Evolutionary conservation across 2,113 vertebrate species (phyloP).

Genomic region (Perca schrenkii): DNA sequence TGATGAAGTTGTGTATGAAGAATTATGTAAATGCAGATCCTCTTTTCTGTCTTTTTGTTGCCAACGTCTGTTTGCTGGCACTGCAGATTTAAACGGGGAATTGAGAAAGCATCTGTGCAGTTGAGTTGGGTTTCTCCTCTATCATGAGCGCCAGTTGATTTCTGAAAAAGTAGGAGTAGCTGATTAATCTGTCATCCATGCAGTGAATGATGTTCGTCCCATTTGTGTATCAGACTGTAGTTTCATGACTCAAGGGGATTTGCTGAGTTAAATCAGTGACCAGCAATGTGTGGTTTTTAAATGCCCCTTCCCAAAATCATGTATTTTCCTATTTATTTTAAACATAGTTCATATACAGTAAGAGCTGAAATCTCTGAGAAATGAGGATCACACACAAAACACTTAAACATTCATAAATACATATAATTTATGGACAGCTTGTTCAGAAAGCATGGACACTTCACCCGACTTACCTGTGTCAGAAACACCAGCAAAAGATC

Average conservation of each 20-base stretch:
- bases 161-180: not conserved
- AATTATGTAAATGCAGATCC: conserved; percentile 14
- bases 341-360: no score
- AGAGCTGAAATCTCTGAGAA: not conserved
- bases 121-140: not conserved
- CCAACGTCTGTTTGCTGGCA: conserved; percentile 5
- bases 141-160: not conserved
- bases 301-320: not conserved
- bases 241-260: not conserved
- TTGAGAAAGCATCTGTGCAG: not conserved
- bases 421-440: not conserved
- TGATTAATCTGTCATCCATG: not conserved
- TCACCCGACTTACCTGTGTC: no score
- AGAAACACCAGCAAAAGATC: no score
- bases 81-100: not conserved
- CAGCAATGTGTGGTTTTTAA: not conserved
- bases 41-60: conserved; percentile 26
- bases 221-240: not conserved
- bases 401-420: not conserved
- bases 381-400: not conserved
- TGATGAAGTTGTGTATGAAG: conserved; percentile 19
- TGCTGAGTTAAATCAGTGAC: not conserved
- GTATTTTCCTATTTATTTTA: not conserved
- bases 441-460: no score
- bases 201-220: not conserved